phyloP scores from a whole-genome alignment of 2,888 invertebrate species.

The Pedicia rivosa region DNA sequence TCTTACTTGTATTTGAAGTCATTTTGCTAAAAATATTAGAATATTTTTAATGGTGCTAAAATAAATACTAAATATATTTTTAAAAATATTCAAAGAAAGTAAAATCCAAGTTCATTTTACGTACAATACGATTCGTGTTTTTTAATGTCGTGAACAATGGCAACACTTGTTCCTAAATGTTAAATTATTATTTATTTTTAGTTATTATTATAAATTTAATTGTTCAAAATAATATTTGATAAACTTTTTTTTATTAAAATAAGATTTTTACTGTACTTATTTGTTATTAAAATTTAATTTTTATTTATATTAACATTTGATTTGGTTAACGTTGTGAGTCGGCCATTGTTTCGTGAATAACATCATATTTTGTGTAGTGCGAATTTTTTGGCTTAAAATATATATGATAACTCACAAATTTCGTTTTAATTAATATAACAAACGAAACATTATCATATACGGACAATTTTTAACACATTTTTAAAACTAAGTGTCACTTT shows the following conservation, averaged over 20 bases:
- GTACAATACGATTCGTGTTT: no score
- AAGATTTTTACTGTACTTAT: background rate
- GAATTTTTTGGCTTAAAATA: no score
- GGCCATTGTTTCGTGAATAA: slow-evolving; percentile 54
- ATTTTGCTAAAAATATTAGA: no score
- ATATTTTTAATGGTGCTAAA: no score
- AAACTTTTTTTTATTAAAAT: background rate
- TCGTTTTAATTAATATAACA: background rate
- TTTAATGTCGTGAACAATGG: background rate
- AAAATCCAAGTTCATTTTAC: background rate
- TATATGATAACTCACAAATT: background rate
- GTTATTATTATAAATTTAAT: no score
- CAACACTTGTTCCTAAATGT: no score
- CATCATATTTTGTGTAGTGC: slow-evolving; percentile 39
- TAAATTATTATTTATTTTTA: no score
- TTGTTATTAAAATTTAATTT: background rate
- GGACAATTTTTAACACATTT: background rate
- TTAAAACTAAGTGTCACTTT: background rate
- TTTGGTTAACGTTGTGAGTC: slow-evolving; percentile 50
- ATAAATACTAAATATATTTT: background rate
- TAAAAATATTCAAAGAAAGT: background rate
- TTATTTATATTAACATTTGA: slow-evolving; percentile 12
- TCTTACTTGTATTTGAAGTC: slow-evolving; percentile 7
- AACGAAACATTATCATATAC: no score
- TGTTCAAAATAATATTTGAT: no score